Evolutionary conservation across 2,888 invertebrate genomes (phyloP), one percentile per base, ranked within the genome.

Genomic region (Hecatera dysodea): DNA sequence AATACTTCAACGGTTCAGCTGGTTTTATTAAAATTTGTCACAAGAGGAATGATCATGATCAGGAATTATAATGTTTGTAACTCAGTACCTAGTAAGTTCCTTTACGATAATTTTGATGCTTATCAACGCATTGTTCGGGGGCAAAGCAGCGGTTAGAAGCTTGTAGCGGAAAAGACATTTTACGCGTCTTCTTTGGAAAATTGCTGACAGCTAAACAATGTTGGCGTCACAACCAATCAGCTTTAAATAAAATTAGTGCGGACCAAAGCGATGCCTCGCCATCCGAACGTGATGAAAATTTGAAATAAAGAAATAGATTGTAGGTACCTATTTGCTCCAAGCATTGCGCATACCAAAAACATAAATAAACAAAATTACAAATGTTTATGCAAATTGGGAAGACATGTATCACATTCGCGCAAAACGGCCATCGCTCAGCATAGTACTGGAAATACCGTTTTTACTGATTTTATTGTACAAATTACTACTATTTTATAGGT

Each of bases 181-280:
- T 72, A 68, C 76, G 68, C 72, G 72, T 79, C 72, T 65, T 66
- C 67, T 72, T 72, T 75, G 59, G 29, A 67, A 46, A 66, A 64
- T 59, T 36, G 72, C 72, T 77, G 68, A 80, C 72, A 66, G 62
- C 59, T 68, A 73, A 77, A 81, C 82, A 78, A 72, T 78, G 72
- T 80, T 81, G 75, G 73, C 78, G 71, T 81, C 75, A 75, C 56
- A 78, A 59, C 78, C 78, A 87, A 86, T 88, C 82, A 84, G 77
- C 67, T 61, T 75, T 65, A 67, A 78, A 74, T 72, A 72, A 57
- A 81, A 83, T 84, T 81, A 83, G 53, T 29, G 39, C 56, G 63
- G 63, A 44, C 78, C 75, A 83, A 75, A 74, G 24, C 29, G 42
- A 50, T 17, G 67, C 55, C 60, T 76, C 67, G 60, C 66, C 59